A percentile compares a stretch with the other conserved stretches of the same genome.
These are phyloP conservation scores for Macaria notata DNA, from an alignment of 2,888 invertebrate genomes.

Conservation along the genomic window DNA sequence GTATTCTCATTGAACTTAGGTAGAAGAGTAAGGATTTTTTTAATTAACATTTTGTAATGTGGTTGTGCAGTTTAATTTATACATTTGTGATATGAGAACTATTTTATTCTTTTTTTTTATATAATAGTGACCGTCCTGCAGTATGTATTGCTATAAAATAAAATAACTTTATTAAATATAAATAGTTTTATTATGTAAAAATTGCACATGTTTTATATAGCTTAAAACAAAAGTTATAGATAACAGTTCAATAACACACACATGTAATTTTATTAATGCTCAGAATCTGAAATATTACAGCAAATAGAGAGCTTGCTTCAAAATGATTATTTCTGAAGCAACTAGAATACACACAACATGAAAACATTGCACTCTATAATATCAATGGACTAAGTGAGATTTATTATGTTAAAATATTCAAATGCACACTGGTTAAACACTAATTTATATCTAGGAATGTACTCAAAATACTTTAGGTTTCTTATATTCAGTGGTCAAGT, in stretches of 20 bases:
- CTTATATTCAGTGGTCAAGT: too few species aligned
- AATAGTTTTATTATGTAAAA: constrained; percentile 9
- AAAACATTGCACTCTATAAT: too few species aligned
- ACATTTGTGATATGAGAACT: constrained; percentile 6
- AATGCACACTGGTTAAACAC: neutral
- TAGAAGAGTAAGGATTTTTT: neutral
- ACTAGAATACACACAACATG: too few species aligned
- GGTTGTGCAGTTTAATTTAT: constrained; percentile 8
- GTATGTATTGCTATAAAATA: neutral
- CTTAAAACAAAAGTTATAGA: too few species aligned
- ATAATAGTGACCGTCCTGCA: constrained; percentile 8
- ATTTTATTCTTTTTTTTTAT: neutral
- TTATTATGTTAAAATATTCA: too few species aligned
- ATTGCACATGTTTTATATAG: constrained; percentile 9
- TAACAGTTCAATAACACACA: constrained; percentile 1
- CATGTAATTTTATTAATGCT: too few species aligned
- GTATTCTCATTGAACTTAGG: neutral
- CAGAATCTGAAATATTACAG: too few species aligned
- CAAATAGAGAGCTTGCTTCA: too few species aligned
- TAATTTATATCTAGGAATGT: constrained; percentile 13
- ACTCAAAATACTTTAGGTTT: constrained; percentile 2
- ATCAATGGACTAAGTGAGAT: too few species aligned
- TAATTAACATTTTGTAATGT: constrained; percentile 1
- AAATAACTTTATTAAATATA: neutral
- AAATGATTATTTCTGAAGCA: too few species aligned